phyloP scores from a whole-genome alignment of 2,797 vertebrate species.

The Lates japonicus region DNA sequence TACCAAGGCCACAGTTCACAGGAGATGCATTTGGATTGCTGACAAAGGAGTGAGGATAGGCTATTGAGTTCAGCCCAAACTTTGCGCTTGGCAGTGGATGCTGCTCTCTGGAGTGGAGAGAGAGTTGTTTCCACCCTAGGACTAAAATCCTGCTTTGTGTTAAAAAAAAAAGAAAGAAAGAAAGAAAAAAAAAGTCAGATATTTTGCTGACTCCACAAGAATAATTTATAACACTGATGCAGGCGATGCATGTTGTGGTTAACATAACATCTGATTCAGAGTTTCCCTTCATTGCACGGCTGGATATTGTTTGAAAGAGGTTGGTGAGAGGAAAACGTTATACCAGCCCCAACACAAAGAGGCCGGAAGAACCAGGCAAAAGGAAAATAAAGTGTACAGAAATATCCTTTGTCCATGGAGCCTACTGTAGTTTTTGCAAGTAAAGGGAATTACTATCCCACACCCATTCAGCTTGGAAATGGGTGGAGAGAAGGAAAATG shows the following conservation, averaged over 20 bases:
- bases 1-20: constrained; percentile 32
- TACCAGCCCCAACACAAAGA: constrained; percentile 56
- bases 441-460: constrained; percentile 52
- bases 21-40: constrained; percentile 64
- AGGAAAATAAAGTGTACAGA: constrained; percentile 66
- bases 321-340: constrained; percentile 61
- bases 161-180: constrained; percentile 43
- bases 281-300: constrained; percentile 68
- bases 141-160: constrained; percentile 76
- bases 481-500: constrained; percentile 54
- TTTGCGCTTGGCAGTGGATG: constrained; percentile 73
- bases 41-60: constrained; percentile 70
- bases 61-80: constrained; percentile 76
- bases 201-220: constrained; percentile 91
- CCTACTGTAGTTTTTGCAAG: constrained; percentile 54
- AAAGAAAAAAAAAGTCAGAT: constrained; percentile 28
- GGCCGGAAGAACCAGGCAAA: constrained; percentile 61
- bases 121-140: constrained; percentile 81
- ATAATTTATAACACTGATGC: constrained; percentile 88
- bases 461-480: constrained; percentile 53
- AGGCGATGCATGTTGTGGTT: constrained; percentile 80
- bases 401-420: constrained; percentile 55
- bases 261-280: constrained; percentile 81
- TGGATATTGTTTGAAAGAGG: constrained; percentile 72
- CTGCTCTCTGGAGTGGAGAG: constrained; percentile 81